phyloP scores from a whole-genome alignment of 2,113 vertebrate genomes.

The Hassar affinis region DNA sequence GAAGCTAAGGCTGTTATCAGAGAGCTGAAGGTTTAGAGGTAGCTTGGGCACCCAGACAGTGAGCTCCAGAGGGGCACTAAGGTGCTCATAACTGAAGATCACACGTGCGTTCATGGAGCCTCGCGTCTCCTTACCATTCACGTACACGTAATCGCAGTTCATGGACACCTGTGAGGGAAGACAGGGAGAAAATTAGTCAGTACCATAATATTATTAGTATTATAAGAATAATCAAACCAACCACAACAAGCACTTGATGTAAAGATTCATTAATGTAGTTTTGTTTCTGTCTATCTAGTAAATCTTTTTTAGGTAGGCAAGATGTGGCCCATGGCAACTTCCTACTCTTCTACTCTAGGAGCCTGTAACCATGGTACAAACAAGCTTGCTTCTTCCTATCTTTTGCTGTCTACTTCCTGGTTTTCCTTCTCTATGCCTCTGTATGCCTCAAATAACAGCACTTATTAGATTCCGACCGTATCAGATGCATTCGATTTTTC shows the following conservation, averaged over 20 bases:
- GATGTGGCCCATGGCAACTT: neutral
- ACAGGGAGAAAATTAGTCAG: neutral
- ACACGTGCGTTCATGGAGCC: constrained; percentile 95
- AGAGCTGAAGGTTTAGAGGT: constrained; percentile 89
- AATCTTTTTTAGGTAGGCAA: neutral
- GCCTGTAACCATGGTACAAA: neutral
- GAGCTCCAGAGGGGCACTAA: constrained; percentile 89
- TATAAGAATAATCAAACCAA: neutral
- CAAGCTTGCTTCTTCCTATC: neutral
- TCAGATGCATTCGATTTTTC: neutral
- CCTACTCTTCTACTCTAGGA: neutral
- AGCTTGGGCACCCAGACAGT: constrained; percentile 97
- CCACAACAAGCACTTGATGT: neutral
- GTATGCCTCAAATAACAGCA: neutral
- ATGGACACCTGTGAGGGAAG: constrained; percentile 82
- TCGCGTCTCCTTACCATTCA: constrained; percentile 91
- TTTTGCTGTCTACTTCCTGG: neutral
- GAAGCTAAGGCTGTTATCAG: constrained; percentile 86
- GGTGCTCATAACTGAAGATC: constrained; percentile 92
- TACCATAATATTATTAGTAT: neutral
- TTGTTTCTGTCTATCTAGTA: neutral
- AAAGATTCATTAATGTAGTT: neutral
- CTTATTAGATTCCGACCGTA: neutral
- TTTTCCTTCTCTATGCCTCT: neutral
- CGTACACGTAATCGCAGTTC: constrained; percentile 96